Evolutionary conservation across 2,113 vertebrate species (phyloP), one percentile per base, ranked within the genome.

Genomic region (Entomyzon cyanotis): DNA sequence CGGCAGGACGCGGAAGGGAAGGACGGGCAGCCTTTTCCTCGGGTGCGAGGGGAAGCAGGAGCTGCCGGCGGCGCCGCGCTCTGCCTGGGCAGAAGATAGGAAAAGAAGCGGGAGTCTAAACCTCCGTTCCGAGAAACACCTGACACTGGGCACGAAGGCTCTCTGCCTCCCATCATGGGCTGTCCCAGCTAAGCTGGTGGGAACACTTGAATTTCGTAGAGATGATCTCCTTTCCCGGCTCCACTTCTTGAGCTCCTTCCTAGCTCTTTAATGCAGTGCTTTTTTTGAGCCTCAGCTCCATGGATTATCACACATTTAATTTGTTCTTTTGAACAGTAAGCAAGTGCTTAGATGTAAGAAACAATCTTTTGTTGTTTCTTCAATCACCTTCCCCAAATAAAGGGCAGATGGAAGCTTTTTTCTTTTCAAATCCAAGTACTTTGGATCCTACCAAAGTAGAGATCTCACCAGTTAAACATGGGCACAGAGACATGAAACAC

Each of bases 241-340:
- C 85, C 90, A 62, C 74, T 78, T 94, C 89, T 97, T 55, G 63
- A 96, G 92, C 88, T 84, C 82, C 77, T 83, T 86, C 88, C 92
- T 86, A 91, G 92, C 63, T 97, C 93, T 95, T 96, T 84, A 97
- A 83, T 10, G 41, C 49, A 53, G 37, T 7, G 1, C 22, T 76
- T 92, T 60, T 89, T 92, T 60, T 89, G 67, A 87, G 33, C 8
- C 15, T 64, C 71, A 62, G 14, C 60, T 86, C 50, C 50, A 24
- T 9, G 15, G 68, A 52, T 30, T 71, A 91, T 70, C 78, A 31
- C 15, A 56, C 30, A n/a, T 85, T 90, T 85, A 68, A 74, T 85
- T 77, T 86, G 23, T 68, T 93, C 64, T 52, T 84, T 77, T 35
- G 67, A 96, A 84, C 9, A 35, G 33, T 5, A 62, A 60, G 25